Evolutionary conservation across 2,888 invertebrate genomes (phyloP).

Genomic region (Thyatira batis): DNA sequence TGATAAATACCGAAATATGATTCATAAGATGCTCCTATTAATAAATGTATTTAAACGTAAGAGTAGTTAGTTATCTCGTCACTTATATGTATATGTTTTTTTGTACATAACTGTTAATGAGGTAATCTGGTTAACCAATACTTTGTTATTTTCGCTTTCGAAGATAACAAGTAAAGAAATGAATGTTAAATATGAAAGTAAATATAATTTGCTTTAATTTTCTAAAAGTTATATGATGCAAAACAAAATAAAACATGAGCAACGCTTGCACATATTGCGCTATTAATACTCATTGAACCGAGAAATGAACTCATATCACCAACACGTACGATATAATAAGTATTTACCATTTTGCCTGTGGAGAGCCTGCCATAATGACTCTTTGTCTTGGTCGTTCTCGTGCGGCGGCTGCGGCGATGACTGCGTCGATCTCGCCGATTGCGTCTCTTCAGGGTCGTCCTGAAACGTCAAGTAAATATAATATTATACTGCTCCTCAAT

Average conservation of each 20-base stretch:
- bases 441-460: slow-evolving; percentile 79
- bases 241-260: neutral
- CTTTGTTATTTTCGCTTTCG: neutral
- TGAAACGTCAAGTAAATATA: slow-evolving; percentile 28
- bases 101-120: no score
- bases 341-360: slow-evolving; percentile 79
- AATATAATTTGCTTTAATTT: neutral
- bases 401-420: slow-evolving; percentile 70
- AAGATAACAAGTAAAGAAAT: neutral
- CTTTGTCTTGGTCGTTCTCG: slow-evolving; percentile 78
- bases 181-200: neutral
- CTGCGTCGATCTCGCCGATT: slow-evolving; percentile 73
- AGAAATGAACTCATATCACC: neutral
- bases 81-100: no score
- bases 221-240: neutral
- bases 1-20: no score
- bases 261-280: neutral
- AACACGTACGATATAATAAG: neutral
- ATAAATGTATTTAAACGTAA: no score
- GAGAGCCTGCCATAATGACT: slow-evolving; percentile 80
- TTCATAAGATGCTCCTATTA: no score
- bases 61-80: no score
- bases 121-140: no score
- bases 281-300: neutral
- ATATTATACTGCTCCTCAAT: neutral